A percentile compares a stretch with the other conserved stretches of the same genome.
These are phyloP conservation scores for Syrista parreyssii DNA, from an alignment of 2,888 invertebrate species.

Conservation along the genomic window DNA sequence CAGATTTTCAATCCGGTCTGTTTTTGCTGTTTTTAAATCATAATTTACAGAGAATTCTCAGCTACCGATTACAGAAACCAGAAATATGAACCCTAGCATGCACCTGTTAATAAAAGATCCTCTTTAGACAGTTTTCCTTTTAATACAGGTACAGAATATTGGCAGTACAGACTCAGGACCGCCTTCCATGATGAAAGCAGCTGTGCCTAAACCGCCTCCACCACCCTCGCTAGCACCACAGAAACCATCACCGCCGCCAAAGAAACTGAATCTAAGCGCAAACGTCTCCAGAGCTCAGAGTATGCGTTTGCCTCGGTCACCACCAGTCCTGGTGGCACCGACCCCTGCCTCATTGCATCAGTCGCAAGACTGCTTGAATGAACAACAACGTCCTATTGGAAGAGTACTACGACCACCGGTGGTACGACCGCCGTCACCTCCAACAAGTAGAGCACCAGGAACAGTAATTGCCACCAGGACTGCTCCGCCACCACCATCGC, in stretches of 20 bases:
- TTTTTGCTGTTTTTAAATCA: slow-evolving; percentile 25
- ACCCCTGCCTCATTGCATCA: slow-evolving; percentile 68
- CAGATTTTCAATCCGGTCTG: slow-evolving; percentile 73
- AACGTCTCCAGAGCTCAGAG: slow-evolving; percentile 83
- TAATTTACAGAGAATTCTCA: not conserved
- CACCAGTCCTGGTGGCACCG: slow-evolving; percentile 68
- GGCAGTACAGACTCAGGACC: not conserved
- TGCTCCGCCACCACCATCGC: slow-evolving; percentile 60
- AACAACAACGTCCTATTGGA: slow-evolving; percentile 65
- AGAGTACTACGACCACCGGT: slow-evolving; percentile 70
- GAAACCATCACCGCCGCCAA: slow-evolving; percentile 76
- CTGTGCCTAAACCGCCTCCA: slow-evolving; percentile 47
- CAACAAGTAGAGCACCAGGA: slow-evolving; percentile 50
- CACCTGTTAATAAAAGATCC: not conserved
- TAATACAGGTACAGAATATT: not conserved
- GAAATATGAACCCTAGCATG: not conserved
- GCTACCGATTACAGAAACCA: not conserved
- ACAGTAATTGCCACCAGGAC: slow-evolving; percentile 40
- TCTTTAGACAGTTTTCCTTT: not conserved
- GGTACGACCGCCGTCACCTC: slow-evolving; percentile 72
- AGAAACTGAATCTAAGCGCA: slow-evolving; percentile 72
- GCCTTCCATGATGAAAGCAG: slow-evolving; percentile 27
- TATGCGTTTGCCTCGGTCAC: slow-evolving; percentile 83
- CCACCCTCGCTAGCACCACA: slow-evolving; percentile 46
- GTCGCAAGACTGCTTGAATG: slow-evolving; percentile 68